Base-by-base conservation (phyloP, 2,888 invertebrate genomes). In the Idaea dimidiata region DNA sequence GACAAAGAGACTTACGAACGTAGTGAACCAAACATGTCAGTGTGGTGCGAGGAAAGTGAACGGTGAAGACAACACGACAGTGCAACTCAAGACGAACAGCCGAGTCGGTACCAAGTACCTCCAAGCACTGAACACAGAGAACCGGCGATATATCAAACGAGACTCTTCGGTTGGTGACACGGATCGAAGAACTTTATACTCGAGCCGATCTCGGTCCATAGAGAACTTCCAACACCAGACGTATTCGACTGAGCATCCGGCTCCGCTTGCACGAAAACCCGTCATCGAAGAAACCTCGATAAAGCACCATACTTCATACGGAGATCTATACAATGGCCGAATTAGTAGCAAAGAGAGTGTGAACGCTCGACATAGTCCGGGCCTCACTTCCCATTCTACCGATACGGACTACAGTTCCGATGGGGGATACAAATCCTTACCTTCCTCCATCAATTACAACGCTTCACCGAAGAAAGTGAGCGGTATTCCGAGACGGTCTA, bases 331-430 rank as follows among this genome's bases (percentile, higher is more conserved):
- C 69, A 88, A 90, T 65, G 91, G 89, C 4, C 77, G 90, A 62
- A 88, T 90, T 63, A 86, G 88, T 62, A 89, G 90, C 60, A 89
- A 88, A 64, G 91, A 91, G 64, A 91, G 90, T 64, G 90, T 88
- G 1, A 88, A 87, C 68, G 88, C 88, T 1, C 76, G 87, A 66
- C 89, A 88, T 67, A 91, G 91, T 64, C 91, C 92, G 0, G 87
- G 89, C 62, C 71, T 88, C 16, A 90, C 81, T 62, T 91, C 89
- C 0, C 92, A 92, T 67, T 91, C 91, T 17, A 93, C 93, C 0
- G 93, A 93, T 70, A 93, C 92, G 0, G 93, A 93, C 72, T 93
- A 93, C 71, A 92, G 92, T 66, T 93, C 93, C 4, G 93, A 93
- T 73, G 91, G 93, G 1, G 93, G 93, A 0, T 93, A 93, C 80